Percentiles rank a stretch among this genome's conserved stretches.
These are phyloP conservation scores for Drosophila melanica DNA, from an alignment of 1,140 invertebrate genomes.

Conservation along the genomic window DNA sequence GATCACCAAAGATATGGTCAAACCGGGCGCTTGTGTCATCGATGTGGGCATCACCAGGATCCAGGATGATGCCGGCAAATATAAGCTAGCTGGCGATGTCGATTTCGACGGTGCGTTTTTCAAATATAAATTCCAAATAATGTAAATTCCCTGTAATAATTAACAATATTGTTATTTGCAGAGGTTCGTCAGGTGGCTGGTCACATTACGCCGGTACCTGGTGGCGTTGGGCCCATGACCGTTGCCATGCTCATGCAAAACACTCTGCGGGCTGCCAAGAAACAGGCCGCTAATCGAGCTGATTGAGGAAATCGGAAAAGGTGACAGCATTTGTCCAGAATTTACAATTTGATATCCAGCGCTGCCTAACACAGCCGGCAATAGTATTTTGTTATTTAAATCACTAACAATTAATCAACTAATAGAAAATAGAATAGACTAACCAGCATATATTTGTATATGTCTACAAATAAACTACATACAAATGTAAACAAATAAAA, in stretches of 20 bases:
- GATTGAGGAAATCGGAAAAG: neutral
- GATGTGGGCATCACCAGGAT: conserved; percentile 94
- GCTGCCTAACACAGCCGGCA: conserved; percentile 5
- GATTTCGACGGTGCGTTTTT: conserved; percentile 89
- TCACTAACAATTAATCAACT: conserved; percentile 17
- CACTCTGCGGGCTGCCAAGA: conserved; percentile 89
- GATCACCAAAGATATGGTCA: conserved; percentile 93
- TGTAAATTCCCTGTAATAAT: neutral
- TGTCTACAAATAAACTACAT: conserved; percentile 20
- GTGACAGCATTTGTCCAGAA: conserved; percentile 14
- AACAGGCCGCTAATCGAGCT: conserved; percentile 39
- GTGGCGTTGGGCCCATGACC: conserved; percentile 95
- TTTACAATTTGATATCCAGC: conserved; percentile 23
- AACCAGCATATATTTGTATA: conserved; percentile 5
- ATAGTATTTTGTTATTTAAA: conserved; percentile 74
- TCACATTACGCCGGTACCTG: conserved; percentile 93
- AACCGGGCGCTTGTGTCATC: conserved; percentile 93
- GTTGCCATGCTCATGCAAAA: conserved; percentile 95
- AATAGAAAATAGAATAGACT: conserved; percentile 12
- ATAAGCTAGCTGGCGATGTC: conserved; percentile 93
- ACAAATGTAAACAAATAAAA: conserved; percentile 1
- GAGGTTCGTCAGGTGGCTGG: conserved; percentile 90
- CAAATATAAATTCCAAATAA: neutral
- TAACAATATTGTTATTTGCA: conserved; percentile 78
- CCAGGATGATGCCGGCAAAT: conserved; percentile 87